These are phyloP conservation scores for Gallinago stenura DNA, from an alignment of 2,797 vertebrate species.

Conservation along the genomic window DNA sequence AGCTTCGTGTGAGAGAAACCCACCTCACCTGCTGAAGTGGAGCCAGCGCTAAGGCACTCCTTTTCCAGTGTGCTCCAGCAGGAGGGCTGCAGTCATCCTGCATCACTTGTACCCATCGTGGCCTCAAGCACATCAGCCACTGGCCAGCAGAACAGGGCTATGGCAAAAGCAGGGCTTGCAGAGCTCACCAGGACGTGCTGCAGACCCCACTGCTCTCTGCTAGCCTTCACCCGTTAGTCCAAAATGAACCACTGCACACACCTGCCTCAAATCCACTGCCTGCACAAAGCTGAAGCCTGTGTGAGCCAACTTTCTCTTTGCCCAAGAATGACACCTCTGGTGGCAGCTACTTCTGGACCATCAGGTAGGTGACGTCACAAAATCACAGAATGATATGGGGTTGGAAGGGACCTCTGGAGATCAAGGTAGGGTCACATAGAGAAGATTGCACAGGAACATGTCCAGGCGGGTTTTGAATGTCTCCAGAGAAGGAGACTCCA, in stretches of 20 bases:
- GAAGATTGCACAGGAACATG: too few species aligned
- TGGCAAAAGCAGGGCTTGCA: background rate
- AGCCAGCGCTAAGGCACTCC: background rate
- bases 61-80: background rate
- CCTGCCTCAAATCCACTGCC: background rate
- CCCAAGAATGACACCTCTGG: background rate
- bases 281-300: background rate
- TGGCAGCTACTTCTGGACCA: background rate
- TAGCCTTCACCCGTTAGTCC: background rate
- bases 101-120: background rate
- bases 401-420: too few species aligned
- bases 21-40: accelerated
- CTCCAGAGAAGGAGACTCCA: too few species aligned
- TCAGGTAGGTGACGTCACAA: background rate
- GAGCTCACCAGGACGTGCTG: accelerated
- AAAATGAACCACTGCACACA: background rate
- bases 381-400: too few species aligned
- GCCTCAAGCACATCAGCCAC: background rate
- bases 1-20: background rate
- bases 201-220: background rate
- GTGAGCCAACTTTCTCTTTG: background rate
- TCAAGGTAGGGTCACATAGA: too few species aligned
- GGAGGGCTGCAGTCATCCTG: background rate
- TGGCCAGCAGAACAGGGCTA: background rate
- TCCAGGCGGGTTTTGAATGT: too few species aligned